Evolutionary conservation across 2,888 invertebrate genomes (phyloP).

Genomic region (Megamerina dolium): DNA sequence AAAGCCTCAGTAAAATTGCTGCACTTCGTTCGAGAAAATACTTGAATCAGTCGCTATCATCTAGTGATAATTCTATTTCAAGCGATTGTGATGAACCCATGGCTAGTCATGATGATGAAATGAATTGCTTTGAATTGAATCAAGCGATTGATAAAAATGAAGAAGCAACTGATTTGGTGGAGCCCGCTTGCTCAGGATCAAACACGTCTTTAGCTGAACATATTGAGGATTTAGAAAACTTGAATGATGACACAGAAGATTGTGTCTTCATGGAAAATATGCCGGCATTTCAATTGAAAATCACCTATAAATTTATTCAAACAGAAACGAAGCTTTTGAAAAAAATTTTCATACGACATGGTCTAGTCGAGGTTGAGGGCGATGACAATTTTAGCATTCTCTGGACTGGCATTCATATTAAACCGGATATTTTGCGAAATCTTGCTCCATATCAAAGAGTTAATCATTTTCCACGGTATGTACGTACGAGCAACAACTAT

Average conservation of each 20-base stretch:
- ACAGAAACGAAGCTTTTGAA: constrained; percentile 75
- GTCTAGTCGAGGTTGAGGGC: constrained; percentile 63
- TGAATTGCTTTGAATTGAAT: too few relatives aligned
- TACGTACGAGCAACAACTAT: background rate
- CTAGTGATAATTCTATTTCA: constrained; percentile 45
- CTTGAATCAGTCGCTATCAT: constrained; percentile 34
- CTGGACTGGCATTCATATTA: constrained; percentile 91
- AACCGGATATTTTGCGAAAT: constrained; percentile 77
- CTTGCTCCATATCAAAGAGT: constrained; percentile 85
- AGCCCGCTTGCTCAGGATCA: background rate
- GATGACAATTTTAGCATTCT: constrained; percentile 76
- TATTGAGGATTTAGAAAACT: constrained; percentile 10
- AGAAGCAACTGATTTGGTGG: background rate
- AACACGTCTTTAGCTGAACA: background rate
- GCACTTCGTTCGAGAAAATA: constrained; percentile 1
- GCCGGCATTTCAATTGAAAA: constrained; percentile 64
- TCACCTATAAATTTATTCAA: constrained; percentile 74
- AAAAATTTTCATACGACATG: constrained; percentile 71
- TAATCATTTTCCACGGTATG: constrained; percentile 87
- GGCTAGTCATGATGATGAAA: constrained; percentile 32
- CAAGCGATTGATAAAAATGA: background rate
- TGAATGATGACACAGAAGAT: constrained; percentile 26
- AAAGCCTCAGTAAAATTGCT: too few relatives aligned
- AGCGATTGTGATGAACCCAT: constrained; percentile 39
- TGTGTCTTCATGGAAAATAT: constrained; percentile 45